Evolutionary conservation across 2,888 invertebrate genomes (phyloP), one percentile per base, ranked within the genome.

Genomic region (Morinoia aosen): DNA sequence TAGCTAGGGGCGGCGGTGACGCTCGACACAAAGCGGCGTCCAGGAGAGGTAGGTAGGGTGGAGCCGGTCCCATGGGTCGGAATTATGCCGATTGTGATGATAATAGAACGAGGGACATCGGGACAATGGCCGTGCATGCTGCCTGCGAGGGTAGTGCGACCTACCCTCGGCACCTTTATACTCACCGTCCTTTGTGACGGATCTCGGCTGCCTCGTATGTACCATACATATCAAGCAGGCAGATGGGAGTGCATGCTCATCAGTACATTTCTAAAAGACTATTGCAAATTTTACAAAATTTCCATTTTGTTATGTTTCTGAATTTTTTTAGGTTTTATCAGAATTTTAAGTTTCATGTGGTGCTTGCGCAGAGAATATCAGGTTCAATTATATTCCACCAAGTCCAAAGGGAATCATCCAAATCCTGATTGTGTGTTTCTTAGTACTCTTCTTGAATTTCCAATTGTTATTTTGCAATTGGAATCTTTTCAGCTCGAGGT

Each of bases 31-130:
- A 76, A 40, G 90, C 40, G 48, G 90, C 90, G 40, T 40, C 25
- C 90, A 40, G 16, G 25, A 90, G 90, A 25, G 90, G 90, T 40
- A 90, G 48, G 90, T 40, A 90, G 48, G 90, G 90, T 48, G 48
- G 90, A 90, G 90, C 90, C 7, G 40, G 90, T 90, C 90, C 48
- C 48, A 12, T 19, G 90, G 90, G 90, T 48, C 40, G 40, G 90
- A 90, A 90, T 90, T 90, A 90, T 90, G 90, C 90, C 90, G 90
- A 90, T 90, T 90, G 90, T 90, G 40, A 90, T 90, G 90, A 90
- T 90, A 90, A 90, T 90, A 48, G 90, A 90, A 90, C 90, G 90
- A 90, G 90, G 90, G 90, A 40, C 48, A 48, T 90, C 90, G 40
- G 48, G 90, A 90, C 90, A 90, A 90, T 48, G 90, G 90, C 48